Evolutionary conservation across 2,888 invertebrate genomes (phyloP), one percentile per base, ranked within the genome.

Genomic region (Formica aserva): DNA sequence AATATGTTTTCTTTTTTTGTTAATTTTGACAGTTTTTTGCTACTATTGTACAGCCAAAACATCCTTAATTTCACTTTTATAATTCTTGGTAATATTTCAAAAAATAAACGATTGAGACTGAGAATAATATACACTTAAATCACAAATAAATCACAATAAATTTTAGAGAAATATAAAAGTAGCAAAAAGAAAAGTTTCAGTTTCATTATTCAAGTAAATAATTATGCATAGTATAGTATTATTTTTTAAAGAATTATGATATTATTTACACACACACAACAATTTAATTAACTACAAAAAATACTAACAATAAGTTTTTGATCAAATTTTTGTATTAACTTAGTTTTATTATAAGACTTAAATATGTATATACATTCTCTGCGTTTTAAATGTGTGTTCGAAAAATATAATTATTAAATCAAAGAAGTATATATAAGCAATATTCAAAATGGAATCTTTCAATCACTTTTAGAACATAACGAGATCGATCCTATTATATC

Each of bases 401-500:
- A 63, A 29, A 41, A 22, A 62, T 22, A n/a, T 45, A 63, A 76
- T 35, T 18, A 11, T 74, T 74, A 29, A 41, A n/a, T 29, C 1
- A 60, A 29, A 6, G n/a, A 65, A 38, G 0, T 35, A 38, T n/a
- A n/a, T 26, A 60, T 29, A 1, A 62, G 13, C 32, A 60, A 11
- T 22, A 8, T 29, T 8, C n/a, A 32, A 52, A 76, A 67, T 38
- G 8, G 41, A 22, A 5, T 32, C 4, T 1, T 26, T 35, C 26
- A 13, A 63, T 63, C 15, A 22, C 55, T 57, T 55, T 57, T 63
- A 32, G 0, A n/a, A 26, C 45, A 35, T 32, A 35, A 35, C 76
- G 13, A 57, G 55, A 60, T 11, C 45, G 57, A 69, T 45, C 60
- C 45, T 35, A 65, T 22, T 18, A 52, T 52, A 55, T 62, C 62